Evolutionary conservation across 2,797 vertebrate genomes (phyloP), one percentile per base, ranked within the genome.

Genomic region (Halcyon badia): DNA sequence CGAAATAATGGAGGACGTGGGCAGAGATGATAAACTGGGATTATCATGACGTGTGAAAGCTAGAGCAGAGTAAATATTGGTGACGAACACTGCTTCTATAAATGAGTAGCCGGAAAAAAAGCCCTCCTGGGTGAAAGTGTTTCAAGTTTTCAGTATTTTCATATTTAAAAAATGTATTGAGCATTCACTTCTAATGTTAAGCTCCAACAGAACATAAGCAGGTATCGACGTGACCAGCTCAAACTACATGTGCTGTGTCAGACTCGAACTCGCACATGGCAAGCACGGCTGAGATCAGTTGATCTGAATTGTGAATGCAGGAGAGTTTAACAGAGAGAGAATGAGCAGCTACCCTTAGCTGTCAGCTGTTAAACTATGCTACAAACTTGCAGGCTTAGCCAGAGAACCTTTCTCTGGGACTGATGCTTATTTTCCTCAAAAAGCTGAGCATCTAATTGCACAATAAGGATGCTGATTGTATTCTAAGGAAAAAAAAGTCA

Each of bases 171-270:
- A 37, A 14, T 17, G 26, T 6, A 19, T 3, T 35, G 57, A 79
- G 31, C 19, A 31, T 0, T 1, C 25, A 39, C 28, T 64, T 64
- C 25, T 54, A 26, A 73, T 17, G 54, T 64, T 78, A 69, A 51
- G 7, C 15, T 57, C 15, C 8, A 56, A 3, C 0, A 2, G 57
- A 75, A 79, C 26, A 17, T 8, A 7, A 37, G 10, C 17, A 54
- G 15, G 12, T 72, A 58, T 58, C 21, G 15, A 9, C 15, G 24
- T 14, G 12, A 20, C 5, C 44, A n/a, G 35, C 11, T 88, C 13
- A 44, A 37, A 54, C 4, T 28, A 33, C 31, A 10, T 0, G 1
- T 31, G 26, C 1, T 25, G 19, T 11, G 14, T 35, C 35, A 39
- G 57, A 58, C n/a, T 14, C 1, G 2, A 78, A 68, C n/a, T 7